Evolutionary conservation across 2,113 vertebrate species (phyloP), one percentile per base, ranked within the genome.

Genomic region (Oryzias woworae): DNA sequence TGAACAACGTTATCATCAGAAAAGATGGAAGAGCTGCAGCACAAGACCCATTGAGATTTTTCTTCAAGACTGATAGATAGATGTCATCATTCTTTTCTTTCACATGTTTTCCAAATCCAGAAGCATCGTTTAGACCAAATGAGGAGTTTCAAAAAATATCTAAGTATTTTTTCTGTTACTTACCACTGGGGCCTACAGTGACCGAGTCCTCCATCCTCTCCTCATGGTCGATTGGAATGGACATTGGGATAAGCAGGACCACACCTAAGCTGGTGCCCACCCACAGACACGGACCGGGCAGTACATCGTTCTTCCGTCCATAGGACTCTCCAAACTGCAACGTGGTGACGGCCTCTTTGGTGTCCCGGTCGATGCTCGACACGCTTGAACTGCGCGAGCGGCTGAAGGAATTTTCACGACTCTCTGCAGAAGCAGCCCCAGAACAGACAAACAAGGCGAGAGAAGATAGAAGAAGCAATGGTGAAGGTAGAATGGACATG

Each of bases 311-410:
- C 85, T 97, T 98, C 18, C 93, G 90, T 41, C 93, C 92, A 23
- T 93, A 99, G 8, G 95, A 96, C 70, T 98, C 97, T 78, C 94
- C 94, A 63, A 99, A 96, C 83, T 95, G 94, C 73, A 99, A 67
- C 8, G 95, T 94, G 54, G 96, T 99, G 67, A 99, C 91, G 0
- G 95, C 92, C 86, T 99, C 97, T 77, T 98, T 98, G 2, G 96
- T 92, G 80, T 99, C 97, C 62, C 94, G 94, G 90, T 99, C 97
- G 17, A 99, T 98, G 62, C 97, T 99, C 85, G 95, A 99, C 72
- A 99, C 94, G 0, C 97, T 99, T 87, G 97, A 99, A 72, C 97
- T 99, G 77, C 96, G 95, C 0, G 97, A 99, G 62, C 95, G 96
- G 89, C 92, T 98, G 90, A 98, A 96, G 66, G 96, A 96, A 85